phyloP scores from a whole-genome alignment of 2,113 vertebrate genomes.

The Aldabrachelys gigantea region DNA sequence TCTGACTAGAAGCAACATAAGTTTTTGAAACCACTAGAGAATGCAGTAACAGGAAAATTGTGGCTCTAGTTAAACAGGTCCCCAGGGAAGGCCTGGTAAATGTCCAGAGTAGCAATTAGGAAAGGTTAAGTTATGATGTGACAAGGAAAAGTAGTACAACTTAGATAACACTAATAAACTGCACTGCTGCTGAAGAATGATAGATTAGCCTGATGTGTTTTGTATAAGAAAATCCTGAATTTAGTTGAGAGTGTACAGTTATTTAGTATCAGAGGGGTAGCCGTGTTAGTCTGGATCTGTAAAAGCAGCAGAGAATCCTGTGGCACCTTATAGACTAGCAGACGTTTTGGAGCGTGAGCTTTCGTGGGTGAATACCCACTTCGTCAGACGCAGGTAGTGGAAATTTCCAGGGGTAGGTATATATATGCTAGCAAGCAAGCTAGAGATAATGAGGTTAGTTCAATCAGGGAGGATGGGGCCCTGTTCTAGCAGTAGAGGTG shows the following conservation, averaged over 20 bases:
- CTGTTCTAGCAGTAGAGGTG: no score
- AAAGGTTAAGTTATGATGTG: constrained; percentile 72
- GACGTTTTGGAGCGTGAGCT: no score
- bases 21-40: constrained; percentile 40
- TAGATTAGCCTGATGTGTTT: constrained; percentile 29
- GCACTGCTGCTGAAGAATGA: constrained; percentile 13
- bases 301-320: no score
- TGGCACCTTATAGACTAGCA: no score
- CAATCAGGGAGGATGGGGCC: no score
- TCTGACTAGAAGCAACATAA: constrained; percentile 25
- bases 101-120: constrained; percentile 66
- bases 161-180: constrained; percentile 68
- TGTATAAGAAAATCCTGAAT: background rate
- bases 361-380: no score
- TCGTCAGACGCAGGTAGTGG: no score
- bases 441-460: no score
- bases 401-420: no score
- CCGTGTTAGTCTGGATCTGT: no score
- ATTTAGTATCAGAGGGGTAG: background rate
- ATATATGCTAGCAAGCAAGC: no score
- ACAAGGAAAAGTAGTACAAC: constrained; percentile 61
- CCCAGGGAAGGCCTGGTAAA: constrained; percentile 68
- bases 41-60: constrained; percentile 56
- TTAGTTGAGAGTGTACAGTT: background rate
- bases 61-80: constrained; percentile 63